These are phyloP conservation scores for Eulacestoma nigropectus DNA, from an alignment of 2,113 vertebrate genomes.

Conservation along the genomic window DNA sequence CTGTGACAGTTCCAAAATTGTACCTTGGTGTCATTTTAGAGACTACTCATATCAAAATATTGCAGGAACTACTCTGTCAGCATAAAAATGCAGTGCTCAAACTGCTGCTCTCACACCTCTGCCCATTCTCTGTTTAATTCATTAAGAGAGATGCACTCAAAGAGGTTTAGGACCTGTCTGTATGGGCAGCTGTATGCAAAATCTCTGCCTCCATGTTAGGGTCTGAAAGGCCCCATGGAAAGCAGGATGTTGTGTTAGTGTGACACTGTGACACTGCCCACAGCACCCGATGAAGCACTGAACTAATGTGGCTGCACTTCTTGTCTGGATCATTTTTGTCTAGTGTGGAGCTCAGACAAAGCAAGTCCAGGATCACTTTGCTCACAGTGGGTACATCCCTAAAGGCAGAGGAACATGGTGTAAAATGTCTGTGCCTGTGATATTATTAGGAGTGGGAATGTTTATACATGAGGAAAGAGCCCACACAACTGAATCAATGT, in stretches of 20 bases:
- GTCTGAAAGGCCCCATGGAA: not conserved
- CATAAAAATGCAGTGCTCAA: not conserved
- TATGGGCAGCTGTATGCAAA: not conserved
- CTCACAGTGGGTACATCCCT: not conserved
- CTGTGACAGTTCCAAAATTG: not conserved
- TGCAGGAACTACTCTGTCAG: not conserved
- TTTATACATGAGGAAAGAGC: not conserved
- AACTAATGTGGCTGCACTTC: rapidly evolving
- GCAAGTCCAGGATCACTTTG: not conserved
- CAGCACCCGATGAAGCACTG: not conserved
- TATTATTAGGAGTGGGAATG: not conserved
- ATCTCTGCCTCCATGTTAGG: not conserved
- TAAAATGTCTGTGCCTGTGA: not conserved
- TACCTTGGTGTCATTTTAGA: not conserved
- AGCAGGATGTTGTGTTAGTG: not conserved
- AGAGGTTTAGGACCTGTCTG: not conserved
- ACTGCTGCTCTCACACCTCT: not conserved
- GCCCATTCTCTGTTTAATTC: not conserved
- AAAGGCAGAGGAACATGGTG: not conserved
- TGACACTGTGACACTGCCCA: not conserved
- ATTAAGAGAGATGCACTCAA: not conserved
- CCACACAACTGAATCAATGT: not conserved
- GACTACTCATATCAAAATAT: rapidly evolving
- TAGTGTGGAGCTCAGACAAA: not conserved
- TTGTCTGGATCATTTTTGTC: not conserved